phyloP scores from a whole-genome alignment of 2,113 vertebrate genomes.

The Passer montanus region DNA sequence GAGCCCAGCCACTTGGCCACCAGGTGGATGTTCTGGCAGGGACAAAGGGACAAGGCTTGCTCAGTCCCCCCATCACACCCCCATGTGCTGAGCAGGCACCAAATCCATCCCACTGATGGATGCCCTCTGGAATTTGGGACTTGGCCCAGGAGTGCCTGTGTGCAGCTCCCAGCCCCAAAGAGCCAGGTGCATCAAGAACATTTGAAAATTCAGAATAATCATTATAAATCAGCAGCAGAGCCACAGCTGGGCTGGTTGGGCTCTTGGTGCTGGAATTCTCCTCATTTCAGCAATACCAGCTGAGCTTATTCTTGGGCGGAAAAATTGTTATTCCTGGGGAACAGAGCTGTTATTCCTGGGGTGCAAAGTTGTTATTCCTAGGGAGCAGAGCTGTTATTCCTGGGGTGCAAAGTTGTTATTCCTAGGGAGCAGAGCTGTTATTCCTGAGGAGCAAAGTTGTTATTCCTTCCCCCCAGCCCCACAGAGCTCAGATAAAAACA shows the following conservation, averaged over 20 bases:
- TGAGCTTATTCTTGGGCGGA: neutral
- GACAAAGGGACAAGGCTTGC: neutral
- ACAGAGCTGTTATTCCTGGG: neutral
- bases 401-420: neutral
- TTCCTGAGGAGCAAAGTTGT: neutral
- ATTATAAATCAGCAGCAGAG: neutral
- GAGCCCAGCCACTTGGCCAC: slow-evolving; percentile 90
- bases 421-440: neutral
- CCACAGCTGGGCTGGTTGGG: neutral
- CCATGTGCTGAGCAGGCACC: fast-evolving
- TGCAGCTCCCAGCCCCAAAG: neutral
- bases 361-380: neutral
- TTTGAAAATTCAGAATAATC: neutral
- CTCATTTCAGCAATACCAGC: neutral
- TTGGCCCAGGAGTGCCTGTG: neutral
- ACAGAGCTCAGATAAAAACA: neutral
- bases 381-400: neutral
- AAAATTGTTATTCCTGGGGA: neutral
- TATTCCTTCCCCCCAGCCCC: neutral
- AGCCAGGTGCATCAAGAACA: neutral
- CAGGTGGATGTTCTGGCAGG: slow-evolving; percentile 91
- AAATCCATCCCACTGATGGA: neutral
- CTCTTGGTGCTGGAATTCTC: neutral
- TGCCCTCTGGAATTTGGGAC: neutral
- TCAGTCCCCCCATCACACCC: neutral